A percentile compares a stretch with the other conserved stretches of the same genome.
These are phyloP conservation scores for Azorinus chamasolen DNA, from an alignment of 2,888 invertebrate genomes.

Conservation along the genomic window DNA sequence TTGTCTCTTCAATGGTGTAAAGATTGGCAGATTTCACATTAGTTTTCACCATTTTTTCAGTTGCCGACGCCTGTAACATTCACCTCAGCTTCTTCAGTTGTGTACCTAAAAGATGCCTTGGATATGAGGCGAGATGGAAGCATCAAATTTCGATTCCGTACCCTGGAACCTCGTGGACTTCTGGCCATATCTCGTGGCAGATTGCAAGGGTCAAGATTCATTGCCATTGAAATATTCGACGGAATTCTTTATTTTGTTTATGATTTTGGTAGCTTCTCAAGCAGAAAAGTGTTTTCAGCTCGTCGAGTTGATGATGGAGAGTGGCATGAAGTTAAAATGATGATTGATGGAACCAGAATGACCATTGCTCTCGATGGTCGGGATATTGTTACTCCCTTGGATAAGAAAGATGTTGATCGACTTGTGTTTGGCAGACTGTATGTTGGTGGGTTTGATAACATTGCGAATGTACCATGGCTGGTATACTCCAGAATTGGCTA, in stretches of 20 bases:
- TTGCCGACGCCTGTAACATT: conserved; percentile 37
- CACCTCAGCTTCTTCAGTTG: conserved; percentile 34
- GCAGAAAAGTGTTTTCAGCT: conserved; percentile 71
- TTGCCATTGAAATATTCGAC: conserved; percentile 83
- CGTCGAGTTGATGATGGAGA: conserved; percentile 79
- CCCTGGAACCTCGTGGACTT: conserved; percentile 79
- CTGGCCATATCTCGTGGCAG: conserved; percentile 73
- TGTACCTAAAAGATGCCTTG: conserved; percentile 34
- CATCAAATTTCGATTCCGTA: conserved; percentile 81
- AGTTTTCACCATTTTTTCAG: no score
- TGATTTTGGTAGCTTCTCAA: conserved; percentile 75
- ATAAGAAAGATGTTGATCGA: conserved; percentile 6
- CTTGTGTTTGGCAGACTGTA: conserved; percentile 59
- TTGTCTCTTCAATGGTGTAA: no score
- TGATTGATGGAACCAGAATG: conserved; percentile 32
- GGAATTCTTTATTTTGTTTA: conserved; percentile 82
- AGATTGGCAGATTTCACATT: no score
- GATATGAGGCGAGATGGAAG: conserved; percentile 66
- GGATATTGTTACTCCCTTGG: conserved; percentile 17
- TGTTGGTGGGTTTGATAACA: conserved; percentile 74
- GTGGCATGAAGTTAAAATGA: conserved; percentile 69
- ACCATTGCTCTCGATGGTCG: conserved; percentile 74
- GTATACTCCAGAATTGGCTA: conserved; percentile 81
- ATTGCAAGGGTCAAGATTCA: conserved; percentile 60
- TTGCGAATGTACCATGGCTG: conserved; percentile 80